A percentile compares a stretch with the other conserved stretches of the same genome.
Conservation (phyloP, 2,113 vertebrate genomes). For the Meles meles region DNA sequence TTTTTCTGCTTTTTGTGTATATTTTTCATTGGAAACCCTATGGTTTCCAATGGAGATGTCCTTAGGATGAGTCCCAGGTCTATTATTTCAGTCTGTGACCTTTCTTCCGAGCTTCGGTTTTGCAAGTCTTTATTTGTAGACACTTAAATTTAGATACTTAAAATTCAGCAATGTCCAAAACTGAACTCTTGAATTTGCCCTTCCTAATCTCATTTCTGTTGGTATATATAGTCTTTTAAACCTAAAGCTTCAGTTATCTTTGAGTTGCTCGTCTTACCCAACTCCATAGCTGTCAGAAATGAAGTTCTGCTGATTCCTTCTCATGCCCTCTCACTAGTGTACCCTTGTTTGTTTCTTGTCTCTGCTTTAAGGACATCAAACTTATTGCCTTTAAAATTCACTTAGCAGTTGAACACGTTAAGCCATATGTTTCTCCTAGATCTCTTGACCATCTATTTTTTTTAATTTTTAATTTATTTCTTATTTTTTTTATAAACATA, state of each 20-base stretch:
- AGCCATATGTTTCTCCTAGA: background rate
- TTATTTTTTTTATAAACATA: too few species aligned
- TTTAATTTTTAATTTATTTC: too few species aligned
- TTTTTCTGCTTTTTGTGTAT: background rate
- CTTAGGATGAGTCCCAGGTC: background rate
- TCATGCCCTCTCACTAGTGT: background rate
- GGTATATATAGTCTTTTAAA: background rate
- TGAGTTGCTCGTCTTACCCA: background rate
- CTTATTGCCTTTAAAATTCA: background rate
- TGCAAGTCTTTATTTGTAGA: background rate
- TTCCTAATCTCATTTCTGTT: background rate
- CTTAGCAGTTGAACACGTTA: background rate
- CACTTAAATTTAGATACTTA: background rate
- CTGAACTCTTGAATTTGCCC: background rate
- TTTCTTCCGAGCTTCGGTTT: background rate
- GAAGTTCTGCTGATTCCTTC: background rate
- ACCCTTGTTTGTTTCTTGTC: background rate
- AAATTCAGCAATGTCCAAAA: background rate
- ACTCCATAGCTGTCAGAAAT: background rate
- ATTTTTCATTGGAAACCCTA: background rate
- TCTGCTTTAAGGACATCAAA: background rate
- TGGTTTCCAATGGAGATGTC: background rate
- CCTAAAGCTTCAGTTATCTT: background rate
- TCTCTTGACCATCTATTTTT: background rate
- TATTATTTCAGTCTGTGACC: background rate